Evolutionary conservation across 2,888 invertebrate species (phyloP).

Genomic region (Dromius quadrimaculatus): DNA sequence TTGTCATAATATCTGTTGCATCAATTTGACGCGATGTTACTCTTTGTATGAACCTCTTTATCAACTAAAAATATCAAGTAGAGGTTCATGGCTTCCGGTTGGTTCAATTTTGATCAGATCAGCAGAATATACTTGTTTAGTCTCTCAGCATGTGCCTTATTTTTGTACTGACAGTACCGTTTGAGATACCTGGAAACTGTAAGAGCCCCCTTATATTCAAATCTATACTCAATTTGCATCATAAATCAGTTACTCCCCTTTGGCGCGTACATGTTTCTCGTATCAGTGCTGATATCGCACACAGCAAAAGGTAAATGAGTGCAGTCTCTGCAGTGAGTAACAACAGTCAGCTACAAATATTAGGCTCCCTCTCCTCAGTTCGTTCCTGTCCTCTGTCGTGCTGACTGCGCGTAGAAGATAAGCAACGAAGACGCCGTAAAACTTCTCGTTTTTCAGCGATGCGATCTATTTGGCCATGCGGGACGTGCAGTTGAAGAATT

Average conservation of each 20-base stretch:
- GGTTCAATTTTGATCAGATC: no score
- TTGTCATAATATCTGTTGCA: no score
- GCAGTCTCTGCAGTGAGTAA: not conserved
- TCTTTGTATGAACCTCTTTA: not conserved
- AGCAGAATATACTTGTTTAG: no score
- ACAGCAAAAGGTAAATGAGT: slow-evolving; percentile 6
- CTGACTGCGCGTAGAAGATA: slow-evolving; percentile 33
- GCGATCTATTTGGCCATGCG: slow-evolving; percentile 31
- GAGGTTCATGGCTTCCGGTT: no score
- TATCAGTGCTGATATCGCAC: slow-evolving; percentile 7
- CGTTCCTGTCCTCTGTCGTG: not conserved
- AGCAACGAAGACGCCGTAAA: slow-evolving; percentile 45
- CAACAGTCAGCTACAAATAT: no score
- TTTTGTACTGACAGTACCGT: no score
- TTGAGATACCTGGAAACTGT: no score
- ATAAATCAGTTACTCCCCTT: not conserved
- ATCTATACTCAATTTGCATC: not conserved
- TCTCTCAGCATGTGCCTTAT: no score
- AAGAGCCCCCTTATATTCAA: no score
- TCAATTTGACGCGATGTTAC: no score
- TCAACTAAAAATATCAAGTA: no score
- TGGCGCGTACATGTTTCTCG: not conserved
- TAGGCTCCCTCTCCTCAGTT: not conserved
- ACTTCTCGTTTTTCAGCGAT: slow-evolving; percentile 37
- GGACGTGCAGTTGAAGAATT: slow-evolving; percentile 28